phyloP scores from a whole-genome alignment of 2,888 invertebrate genomes.

The Tetanocera ferruginea region DNA sequence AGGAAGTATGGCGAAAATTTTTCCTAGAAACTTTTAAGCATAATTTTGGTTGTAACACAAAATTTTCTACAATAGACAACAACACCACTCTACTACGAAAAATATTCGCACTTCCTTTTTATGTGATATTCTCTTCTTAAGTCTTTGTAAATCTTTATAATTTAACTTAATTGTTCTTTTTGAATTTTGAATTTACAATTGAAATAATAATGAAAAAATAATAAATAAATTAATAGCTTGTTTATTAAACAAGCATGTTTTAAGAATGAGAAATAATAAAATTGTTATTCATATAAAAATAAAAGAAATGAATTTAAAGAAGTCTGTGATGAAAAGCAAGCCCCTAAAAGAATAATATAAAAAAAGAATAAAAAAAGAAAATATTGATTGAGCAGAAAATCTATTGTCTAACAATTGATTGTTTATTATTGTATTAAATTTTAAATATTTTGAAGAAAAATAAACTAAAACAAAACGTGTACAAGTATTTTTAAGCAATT shows the following conservation, averaged over 20 bases:
- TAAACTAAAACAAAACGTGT: slow-evolving; percentile 29
- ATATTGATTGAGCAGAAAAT: background rate
- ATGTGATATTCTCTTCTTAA: slow-evolving; percentile 38
- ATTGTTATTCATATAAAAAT: slow-evolving; percentile 28
- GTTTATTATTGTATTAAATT: slow-evolving; percentile 6
- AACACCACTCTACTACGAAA: slow-evolving; percentile 9
- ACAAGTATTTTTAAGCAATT: slow-evolving; percentile 37
- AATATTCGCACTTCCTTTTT: slow-evolving; percentile 36
- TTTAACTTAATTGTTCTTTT: background rate
- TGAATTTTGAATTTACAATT: slow-evolving; percentile 3
- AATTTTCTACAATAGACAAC: slow-evolving; percentile 11
- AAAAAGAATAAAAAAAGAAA: background rate
- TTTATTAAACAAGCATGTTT: background rate
- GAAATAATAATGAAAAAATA: background rate
- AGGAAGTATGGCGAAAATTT: background rate
- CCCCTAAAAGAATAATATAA: slow-evolving; percentile 27
- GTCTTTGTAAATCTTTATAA: slow-evolving; percentile 21
- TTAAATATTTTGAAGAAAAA: background rate
- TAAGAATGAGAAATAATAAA: slow-evolving; percentile 14
- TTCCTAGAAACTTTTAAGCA: background rate
- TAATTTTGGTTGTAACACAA: background rate
- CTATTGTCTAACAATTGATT: slow-evolving; percentile 16
- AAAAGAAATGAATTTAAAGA: slow-evolving; percentile 35
- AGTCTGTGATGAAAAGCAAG: slow-evolving; percentile 38
- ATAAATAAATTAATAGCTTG: slow-evolving; percentile 4